A percentile compares a stretch with the other conserved stretches of the same genome.
Conservation (phyloP, 2,113 vertebrate genomes). For the Halichoeres trimaculatus region DNA sequence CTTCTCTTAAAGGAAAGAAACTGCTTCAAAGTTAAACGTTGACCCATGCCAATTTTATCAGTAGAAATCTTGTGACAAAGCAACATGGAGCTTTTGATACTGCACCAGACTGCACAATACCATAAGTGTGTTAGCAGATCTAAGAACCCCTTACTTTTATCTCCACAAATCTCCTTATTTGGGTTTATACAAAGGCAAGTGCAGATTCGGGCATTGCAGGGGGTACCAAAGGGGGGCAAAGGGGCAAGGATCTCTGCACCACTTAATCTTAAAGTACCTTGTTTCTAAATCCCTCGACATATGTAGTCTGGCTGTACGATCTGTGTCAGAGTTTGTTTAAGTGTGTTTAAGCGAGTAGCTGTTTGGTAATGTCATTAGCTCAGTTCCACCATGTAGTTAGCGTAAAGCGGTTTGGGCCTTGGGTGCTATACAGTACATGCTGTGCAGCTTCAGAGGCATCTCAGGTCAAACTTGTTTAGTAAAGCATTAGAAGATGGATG, state of each 20-base stretch:
- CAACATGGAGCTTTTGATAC: slow-evolving; percentile 22
- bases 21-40: background rate
- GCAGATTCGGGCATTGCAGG: slow-evolving; percentile 54
- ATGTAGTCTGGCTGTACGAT: slow-evolving; percentile 78
- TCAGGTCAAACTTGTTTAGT: slow-evolving; percentile 68
- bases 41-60: too few relatives aligned
- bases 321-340: slow-evolving; percentile 72
- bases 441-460: slow-evolving; percentile 53
- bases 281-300: slow-evolving; percentile 79
- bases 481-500: slow-evolving; percentile 61
- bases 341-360: slow-evolving; percentile 68
- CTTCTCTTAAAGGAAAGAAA: background rate
- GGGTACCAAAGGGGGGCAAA: slow-evolving; percentile 22
- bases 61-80: background rate
- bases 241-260: slow-evolving; percentile 6
- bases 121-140: slow-evolving; percentile 70
- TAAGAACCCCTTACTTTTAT: slow-evolving; percentile 76
- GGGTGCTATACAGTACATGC: slow-evolving; percentile 23
- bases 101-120: slow-evolving; percentile 59
- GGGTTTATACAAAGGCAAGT: slow-evolving; percentile 75
- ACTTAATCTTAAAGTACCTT: slow-evolving; percentile 76
- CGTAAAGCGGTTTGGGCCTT: slow-evolving; percentile 64
- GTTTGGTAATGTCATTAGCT: slow-evolving; percentile 76
- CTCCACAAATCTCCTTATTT: slow-evolving; percentile 82
- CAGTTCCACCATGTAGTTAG: slow-evolving; percentile 66